phyloP scores from a whole-genome alignment of 1,140 invertebrate species.

The Ridgeia piscesae region DNA sequence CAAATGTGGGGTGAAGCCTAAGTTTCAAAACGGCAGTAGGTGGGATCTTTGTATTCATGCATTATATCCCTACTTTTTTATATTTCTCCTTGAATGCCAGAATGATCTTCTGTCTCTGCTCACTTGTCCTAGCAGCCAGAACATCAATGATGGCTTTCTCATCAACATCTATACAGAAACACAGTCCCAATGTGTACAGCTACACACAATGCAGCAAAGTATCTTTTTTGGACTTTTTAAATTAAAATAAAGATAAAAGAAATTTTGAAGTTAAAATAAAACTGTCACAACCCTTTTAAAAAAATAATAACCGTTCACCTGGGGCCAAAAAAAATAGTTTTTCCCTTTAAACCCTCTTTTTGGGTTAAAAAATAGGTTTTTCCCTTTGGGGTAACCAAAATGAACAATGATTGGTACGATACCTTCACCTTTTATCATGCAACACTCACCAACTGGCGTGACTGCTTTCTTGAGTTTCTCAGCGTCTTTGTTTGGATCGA shows the following conservation, averaged over 20 bases:
- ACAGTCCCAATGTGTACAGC: neutral
- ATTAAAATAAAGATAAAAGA: too few relatives aligned
- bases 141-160: constrained; percentile 90
- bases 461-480: constrained; percentile 52
- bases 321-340: too few relatives aligned
- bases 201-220: neutral
- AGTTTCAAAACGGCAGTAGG: too few relatives aligned
- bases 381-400: too few relatives aligned
- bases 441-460: constrained; percentile 50
- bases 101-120: constrained; percentile 86
- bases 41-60: neutral
- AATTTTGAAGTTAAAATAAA: too few relatives aligned
- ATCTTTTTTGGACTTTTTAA: too few relatives aligned
- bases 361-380: too few relatives aligned
- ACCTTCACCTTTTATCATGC: neutral
- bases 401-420: too few relatives aligned
- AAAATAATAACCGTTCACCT: too few relatives aligned
- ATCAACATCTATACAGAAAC: constrained; percentile 68
- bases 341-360: too few relatives aligned
- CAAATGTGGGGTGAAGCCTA: too few relatives aligned
- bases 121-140: constrained; percentile 79
- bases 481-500: constrained; percentile 51
- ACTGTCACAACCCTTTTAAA: too few relatives aligned
- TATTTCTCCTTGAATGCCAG: constrained; percentile 74
- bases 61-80: neutral